These are phyloP conservation scores for Drosophila helvetica DNA, from an alignment of 2,888 invertebrate species.

Conservation along the genomic window DNA sequence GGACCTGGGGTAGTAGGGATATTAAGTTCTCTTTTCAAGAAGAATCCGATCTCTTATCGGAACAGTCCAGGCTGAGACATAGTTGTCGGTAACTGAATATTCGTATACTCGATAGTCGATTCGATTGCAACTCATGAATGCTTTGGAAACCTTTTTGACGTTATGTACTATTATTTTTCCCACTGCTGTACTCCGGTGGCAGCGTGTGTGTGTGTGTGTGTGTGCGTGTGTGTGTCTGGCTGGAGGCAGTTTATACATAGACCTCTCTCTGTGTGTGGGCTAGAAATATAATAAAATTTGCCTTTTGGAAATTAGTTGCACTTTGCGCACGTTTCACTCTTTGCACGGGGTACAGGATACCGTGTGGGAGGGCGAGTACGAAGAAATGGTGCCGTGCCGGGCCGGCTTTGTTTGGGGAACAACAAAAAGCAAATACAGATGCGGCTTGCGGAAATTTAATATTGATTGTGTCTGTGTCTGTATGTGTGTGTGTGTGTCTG, in stretches of 20 bases:
- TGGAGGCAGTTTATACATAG: conserved; percentile 67
- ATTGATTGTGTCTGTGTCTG: conserved; percentile 65
- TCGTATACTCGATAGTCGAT: neutral
- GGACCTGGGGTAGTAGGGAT: too few species aligned
- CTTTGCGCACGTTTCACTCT: conserved; percentile 64
- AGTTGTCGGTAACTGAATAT: too few species aligned
- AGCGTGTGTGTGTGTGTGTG: conserved; percentile 12
- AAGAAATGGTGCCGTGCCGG: neutral
- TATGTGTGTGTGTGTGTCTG: conserved; percentile 28
- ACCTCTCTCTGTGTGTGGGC: conserved; percentile 37
- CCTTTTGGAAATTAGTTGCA: conserved; percentile 76
- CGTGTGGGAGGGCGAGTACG: neutral
- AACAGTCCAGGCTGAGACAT: too few species aligned
- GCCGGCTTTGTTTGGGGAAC: neutral
- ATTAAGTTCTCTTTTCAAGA: too few species aligned
- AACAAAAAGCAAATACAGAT: conserved; percentile 70
- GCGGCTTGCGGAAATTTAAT: conserved; percentile 77
- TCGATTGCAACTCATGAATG: neutral
- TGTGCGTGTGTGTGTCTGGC: conserved; percentile 25
- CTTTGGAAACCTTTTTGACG: too few species aligned
- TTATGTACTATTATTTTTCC: too few species aligned
- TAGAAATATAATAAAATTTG: conserved; percentile 67
- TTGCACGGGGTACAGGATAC: neutral
- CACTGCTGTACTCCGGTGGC: too few species aligned
- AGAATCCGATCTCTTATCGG: too few species aligned